A percentile compares a stretch with the other conserved stretches of the same genome.
phyloP scores from a whole-genome alignment of 2,113 vertebrate genomes.

The Enhydra lutris region DNA sequence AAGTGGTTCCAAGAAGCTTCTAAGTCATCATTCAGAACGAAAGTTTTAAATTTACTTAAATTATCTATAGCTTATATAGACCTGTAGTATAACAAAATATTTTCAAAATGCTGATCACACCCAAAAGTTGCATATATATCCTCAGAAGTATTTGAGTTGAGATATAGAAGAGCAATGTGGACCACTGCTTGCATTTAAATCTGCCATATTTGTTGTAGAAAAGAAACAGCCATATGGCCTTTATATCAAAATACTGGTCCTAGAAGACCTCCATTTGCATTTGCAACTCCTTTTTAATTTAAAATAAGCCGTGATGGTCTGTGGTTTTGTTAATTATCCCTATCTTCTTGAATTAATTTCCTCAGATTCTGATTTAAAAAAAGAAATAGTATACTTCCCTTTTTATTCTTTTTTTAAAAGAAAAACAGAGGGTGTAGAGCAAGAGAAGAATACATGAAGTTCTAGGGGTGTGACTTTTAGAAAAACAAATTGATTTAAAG shows the following conservation, averaged over 20 bases:
- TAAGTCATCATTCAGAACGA: constrained; percentile 2
- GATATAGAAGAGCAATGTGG: neutral
- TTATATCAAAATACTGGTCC: neutral
- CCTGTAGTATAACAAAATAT: neutral
- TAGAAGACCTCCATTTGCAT: neutral
- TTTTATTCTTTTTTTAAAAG: neutral
- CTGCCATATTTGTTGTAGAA: neutral
- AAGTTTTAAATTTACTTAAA: constrained; percentile 34
- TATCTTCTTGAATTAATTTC: neutral
- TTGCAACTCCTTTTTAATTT: neutral
- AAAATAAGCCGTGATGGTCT: neutral
- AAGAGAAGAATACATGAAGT: neutral
- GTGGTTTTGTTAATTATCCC: neutral
- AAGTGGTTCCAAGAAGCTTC: neutral
- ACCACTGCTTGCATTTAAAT: neutral
- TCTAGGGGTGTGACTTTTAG: neutral
- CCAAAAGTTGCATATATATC: neutral
- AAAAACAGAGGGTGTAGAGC: neutral
- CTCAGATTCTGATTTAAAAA: neutral
- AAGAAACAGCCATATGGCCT: neutral
- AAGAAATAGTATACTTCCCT: neutral
- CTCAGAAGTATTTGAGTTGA: neutral
- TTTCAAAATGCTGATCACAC: constrained; percentile 27
- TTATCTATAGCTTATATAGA: neutral
- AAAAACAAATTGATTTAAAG: neutral